Evolutionary conservation across 1,140 invertebrate genomes (phyloP), one percentile per base, ranked within the genome.

Genomic region (Euura lappo): DNA sequence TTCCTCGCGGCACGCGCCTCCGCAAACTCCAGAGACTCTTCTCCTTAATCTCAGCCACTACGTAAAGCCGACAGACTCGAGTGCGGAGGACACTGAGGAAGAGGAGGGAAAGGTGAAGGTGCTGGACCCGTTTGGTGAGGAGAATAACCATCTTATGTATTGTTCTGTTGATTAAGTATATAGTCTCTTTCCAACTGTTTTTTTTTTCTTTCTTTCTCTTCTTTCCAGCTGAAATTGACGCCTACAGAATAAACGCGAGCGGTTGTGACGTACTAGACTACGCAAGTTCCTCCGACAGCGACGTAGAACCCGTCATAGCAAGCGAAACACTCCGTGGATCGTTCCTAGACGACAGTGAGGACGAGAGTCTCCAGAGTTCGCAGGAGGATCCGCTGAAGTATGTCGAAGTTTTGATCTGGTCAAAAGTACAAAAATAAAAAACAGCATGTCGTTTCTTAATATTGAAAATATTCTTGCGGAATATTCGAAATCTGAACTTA

Each of bases 371-470:
- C 11, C 93, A 95, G 78, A 94, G 93, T 72, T 90, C 94, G 72
- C 90, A 93, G 76, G 94, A 95, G 79, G 94, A 95, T 89, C 88
- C 91, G 6, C 87, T 95, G 43, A 94, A 94, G 94, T 94, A 89
- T 88, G 87, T 85, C 75, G 70, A n/a, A 69, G 11, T 70, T 72
- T 65, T 70, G 66, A 68, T 10, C 13, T 64, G 28, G 28, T 28
- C 28, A 28, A 28, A 28, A 28, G 28, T 28, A 28, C 28, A 28
- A 28, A 28, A 28, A 28, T 28, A 1, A 28, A 28, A 28, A 28
- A 28, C 28, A 28, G 28, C 28, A 28, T 28, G 28, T 28, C 28
- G 28, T 28, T 28, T 28, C 28, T 28, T 28, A 28, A 28, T 28
- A 28, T 28, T 28, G 28, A 1, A 28, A 28, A 1, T 28, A 28